Evolutionary conservation across 35 echinoderm and acorn worm species (phyloP), one percentile per base, ranked within the genome.

Genomic region (Ptychodera flava): DNA sequence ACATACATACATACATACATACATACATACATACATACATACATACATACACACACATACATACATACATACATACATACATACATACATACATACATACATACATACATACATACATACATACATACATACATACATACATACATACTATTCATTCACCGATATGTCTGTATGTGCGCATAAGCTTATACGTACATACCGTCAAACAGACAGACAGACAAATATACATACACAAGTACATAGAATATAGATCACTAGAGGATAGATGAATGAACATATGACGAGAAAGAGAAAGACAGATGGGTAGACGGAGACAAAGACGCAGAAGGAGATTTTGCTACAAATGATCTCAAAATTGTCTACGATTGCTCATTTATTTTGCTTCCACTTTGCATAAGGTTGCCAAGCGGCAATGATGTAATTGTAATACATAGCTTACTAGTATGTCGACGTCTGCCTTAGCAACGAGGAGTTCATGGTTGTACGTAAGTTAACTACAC

Each of bases 1-100:
- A 64, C 45, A 64, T 64, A 64, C 45, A 64, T 64, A 64, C 45
- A 64, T 64, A 64, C 45, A 64, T 64, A 64, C 45, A 64, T 64
- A 64, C 45, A 64, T 64, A 64, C 45, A 64, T 64, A 64, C 45
- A 64, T 64, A 64, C 45, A 64, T 64, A 64, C 45, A 64, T 64
- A 22, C 45, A 64, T 64, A 64, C 6, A 64, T 64, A 64, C 45
- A 64, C 22, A 64, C 6, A 64, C 22, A 64, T 22, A 64, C 45
- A 64, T 22, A 64, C 45, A 64, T 22, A 64, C 6, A 22, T 22
- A 64, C 6, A 64, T 22, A 64, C 45, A 64, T 64, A 64, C 45
- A 64, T 64, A 64, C 45, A 64, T 64, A 64, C 45, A 64, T 64
- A 64, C 45, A 64, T 64, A 64, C 45, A 64, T 64, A 64, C 45